These are phyloP conservation scores for Pachyuromys duprasi DNA, from an alignment of 2,797 vertebrate genomes.

Conservation along the genomic window DNA sequence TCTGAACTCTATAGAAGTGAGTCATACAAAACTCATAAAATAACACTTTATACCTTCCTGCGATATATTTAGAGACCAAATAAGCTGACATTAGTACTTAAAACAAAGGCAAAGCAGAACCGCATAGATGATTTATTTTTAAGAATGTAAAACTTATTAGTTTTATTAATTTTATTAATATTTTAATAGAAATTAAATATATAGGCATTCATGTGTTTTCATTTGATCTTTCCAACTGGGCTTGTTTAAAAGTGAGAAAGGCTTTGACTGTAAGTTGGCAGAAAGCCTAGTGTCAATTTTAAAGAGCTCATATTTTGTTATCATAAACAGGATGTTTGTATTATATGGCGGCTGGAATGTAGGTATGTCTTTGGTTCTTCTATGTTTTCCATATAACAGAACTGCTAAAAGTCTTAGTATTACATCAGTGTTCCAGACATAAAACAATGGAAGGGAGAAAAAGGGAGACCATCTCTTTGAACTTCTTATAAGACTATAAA, in stretches of 20 bases:
- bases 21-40: neutral
- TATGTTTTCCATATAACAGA: neutral
- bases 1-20: constrained; percentile 36
- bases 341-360: neutral
- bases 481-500: neutral
- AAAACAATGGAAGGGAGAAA: neutral
- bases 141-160: neutral
- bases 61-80: constrained; percentile 35
- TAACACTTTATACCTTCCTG: neutral
- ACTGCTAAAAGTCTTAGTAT: neutral
- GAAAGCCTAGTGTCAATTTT: neutral
- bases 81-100: neutral
- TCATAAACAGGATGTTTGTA: neutral
- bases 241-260: neutral
- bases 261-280: neutral
- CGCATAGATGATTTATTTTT: neutral
- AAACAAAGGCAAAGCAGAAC: constrained; percentile 4
- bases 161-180: neutral
- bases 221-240: constrained; percentile 38
- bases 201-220: neutral
- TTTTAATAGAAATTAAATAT: constrained; percentile 43
- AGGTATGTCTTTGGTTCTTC: neutral
- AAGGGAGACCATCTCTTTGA: neutral
- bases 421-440: neutral
- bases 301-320: neutral